Evolutionary conservation across 2,113 vertebrate species (phyloP), one percentile per base, ranked within the genome.

Genomic region (Dicentrarchus labrax): DNA sequence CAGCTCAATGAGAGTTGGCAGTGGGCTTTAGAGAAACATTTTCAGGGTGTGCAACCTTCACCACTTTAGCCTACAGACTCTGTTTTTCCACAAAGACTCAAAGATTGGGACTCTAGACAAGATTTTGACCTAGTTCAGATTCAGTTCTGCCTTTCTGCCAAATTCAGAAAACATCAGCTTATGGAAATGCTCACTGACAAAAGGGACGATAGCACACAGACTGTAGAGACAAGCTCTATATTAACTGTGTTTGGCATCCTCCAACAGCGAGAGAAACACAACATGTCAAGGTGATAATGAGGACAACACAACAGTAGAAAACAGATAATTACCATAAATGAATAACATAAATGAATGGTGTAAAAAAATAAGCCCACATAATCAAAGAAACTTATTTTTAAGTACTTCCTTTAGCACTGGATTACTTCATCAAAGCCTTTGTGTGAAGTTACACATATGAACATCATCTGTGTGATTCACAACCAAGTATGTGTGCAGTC

Each of bases 1-100:
- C 80, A 83, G 86, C 84, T 86, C 64, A 80, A 60, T 69, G 76
- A 77, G 76, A 78, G 84, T 50, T 85, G 65, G 88, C 82, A 82
- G 82, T 54, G 68, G 41, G 72, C 73, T 84, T 48, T 43, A 62
- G 71, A 82, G 85, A 78, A 86, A 85, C 75, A 69, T 83, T 78
- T 86, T 79, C 76, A 79, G 79, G 73, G 68, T 64, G 76, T 76
- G 72, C 50, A 72, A 17, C 43, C 79, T 71, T 53, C 78, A 61
- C 50, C 30, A 11, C 69, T 80, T 69, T 17, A 43, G 85, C 80
- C 50, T 8, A 21, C 67, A 72, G 5, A 43, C 69, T 75, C 24
- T 11, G 41, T 53, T 81, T 78, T 67, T 67, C 70, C 69, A 30
- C 59, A 19, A 19, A 48, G 15, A 57, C 50, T 64, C 36, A 3